Evolutionary conservation across 2,113 vertebrate species (phyloP).

Genomic region (Phyllostomus discolor): DNA sequence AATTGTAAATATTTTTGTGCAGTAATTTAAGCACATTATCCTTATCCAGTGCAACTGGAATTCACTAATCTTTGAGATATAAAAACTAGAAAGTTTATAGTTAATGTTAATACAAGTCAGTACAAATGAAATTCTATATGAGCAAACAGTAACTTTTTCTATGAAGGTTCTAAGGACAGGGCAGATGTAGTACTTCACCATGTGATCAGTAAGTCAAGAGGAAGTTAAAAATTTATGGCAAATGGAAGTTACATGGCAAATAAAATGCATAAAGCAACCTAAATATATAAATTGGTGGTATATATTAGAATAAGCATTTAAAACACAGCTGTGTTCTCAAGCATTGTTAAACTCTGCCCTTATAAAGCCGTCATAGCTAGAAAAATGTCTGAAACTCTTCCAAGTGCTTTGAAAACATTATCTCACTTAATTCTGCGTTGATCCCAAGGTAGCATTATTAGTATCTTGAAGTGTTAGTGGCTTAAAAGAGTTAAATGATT

Average conservation of each 20-base stretch:
- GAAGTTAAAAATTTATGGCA: not conserved
- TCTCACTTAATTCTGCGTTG: constrained; percentile 44
- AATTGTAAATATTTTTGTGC: not conserved
- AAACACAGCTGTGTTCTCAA: not conserved
- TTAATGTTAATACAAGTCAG: not conserved
- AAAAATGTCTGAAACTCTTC: constrained; percentile 27
- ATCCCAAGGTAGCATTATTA: constrained; percentile 28
- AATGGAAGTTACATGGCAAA: not conserved
- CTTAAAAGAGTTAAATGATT: constrained; percentile 54
- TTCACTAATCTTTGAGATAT: not conserved
- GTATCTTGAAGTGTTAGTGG: constrained; percentile 5
- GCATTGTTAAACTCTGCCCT: not conserved
- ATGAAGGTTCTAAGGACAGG: not conserved
- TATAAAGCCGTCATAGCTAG: constrained; percentile 3
- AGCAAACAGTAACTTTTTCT: not conserved
- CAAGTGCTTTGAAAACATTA: constrained; percentile 26
- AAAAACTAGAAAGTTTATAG: not conserved
- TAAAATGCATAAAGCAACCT: not conserved
- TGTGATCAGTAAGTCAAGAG: not conserved
- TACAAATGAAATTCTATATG: not conserved
- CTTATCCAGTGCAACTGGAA: not conserved
- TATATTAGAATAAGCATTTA: not conserved
- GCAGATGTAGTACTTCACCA: not conserved
- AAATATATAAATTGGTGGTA: not conserved
- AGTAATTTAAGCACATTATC: not conserved